Evolutionary conservation across 2,888 invertebrate species (phyloP).

Genomic region (Melinaea marsaeus): DNA sequence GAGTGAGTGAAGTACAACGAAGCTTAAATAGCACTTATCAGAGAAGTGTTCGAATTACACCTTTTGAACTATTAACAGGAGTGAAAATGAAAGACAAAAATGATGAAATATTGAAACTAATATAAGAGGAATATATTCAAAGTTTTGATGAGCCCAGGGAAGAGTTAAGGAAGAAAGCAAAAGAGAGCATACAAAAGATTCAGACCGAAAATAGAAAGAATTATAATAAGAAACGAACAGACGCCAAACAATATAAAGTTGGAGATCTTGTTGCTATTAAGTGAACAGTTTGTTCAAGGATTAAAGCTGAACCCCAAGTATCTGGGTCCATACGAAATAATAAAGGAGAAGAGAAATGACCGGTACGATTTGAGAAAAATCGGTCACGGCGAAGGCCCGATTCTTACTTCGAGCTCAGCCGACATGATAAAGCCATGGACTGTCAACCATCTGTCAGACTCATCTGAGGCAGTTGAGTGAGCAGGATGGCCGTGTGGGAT

Average conservation of each 20-base stretch:
- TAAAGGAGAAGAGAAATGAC: slow-evolving; percentile 38
- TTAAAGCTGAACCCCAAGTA: slow-evolving; percentile 44
- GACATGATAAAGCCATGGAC: slow-evolving; percentile 25
- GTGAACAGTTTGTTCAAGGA: slow-evolving; percentile 45
- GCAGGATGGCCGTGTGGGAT: too few species aligned
- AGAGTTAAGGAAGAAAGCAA: slow-evolving; percentile 31
- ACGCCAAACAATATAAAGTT: slow-evolving; percentile 11
- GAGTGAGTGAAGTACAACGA: slow-evolving; percentile 27
- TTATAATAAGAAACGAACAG: slow-evolving; percentile 24
- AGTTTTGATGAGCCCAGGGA: slow-evolving; percentile 34
- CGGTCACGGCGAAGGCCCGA: slow-evolving; percentile 27
- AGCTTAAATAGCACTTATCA: slow-evolving; percentile 33
- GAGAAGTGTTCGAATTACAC: slow-evolving; percentile 28
- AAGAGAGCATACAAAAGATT: slow-evolving; percentile 16
- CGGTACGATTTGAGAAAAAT: slow-evolving; percentile 41
- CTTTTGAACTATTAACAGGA: slow-evolving; percentile 31
- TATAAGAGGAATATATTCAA: slow-evolving; percentile 37
- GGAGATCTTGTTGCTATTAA: slow-evolving; percentile 42
- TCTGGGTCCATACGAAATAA: slow-evolving; percentile 45
- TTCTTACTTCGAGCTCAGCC: slow-evolving; percentile 38
- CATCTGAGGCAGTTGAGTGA: too few species aligned
- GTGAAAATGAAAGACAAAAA: slow-evolving; percentile 27
- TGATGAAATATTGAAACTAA: slow-evolving; percentile 34
- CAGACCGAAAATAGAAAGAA: slow-evolving; percentile 29
- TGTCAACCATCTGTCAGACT: too few species aligned